Conservation (phyloP, 2,888 invertebrate genomes). For the Temnothorax ravouxi region DNA sequence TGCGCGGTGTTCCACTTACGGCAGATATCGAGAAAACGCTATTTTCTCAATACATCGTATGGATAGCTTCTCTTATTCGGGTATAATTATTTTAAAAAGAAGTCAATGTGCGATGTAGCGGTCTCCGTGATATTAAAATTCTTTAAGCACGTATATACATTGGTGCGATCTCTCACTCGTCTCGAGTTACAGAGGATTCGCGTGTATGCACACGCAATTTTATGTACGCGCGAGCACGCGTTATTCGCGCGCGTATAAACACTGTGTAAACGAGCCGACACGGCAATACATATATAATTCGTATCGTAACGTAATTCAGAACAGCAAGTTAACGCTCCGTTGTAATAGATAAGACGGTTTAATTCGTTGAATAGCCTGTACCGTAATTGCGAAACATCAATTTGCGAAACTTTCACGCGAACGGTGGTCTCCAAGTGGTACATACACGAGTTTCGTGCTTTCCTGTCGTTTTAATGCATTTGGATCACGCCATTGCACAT, state of each 20-base stretch:
- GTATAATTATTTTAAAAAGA: constrained; percentile 9
- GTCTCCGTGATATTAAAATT: not conserved
- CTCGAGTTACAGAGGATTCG: not conserved
- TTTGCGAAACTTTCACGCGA: constrained; percentile 38
- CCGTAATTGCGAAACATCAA: constrained; percentile 35
- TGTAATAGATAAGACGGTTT: constrained; percentile 49
- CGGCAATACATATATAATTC: constrained; percentile 13
- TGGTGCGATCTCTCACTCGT: not conserved
- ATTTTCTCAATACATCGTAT: not conserved
- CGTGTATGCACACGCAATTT: constrained; percentile 22
- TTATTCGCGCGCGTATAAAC: not conserved
- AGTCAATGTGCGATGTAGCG: not conserved
- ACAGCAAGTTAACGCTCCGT: constrained; percentile 33
- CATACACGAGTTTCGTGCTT: constrained; percentile 19
- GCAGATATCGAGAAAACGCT: not conserved
- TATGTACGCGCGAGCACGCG: constrained; percentile 18
- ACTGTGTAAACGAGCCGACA: not conserved
- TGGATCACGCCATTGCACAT: constrained; percentile 25
- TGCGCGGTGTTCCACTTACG: not conserved
- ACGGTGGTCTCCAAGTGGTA: not conserved
- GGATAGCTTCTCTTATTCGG: not conserved
- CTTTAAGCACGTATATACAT: not conserved
- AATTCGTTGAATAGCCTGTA: constrained; percentile 26
- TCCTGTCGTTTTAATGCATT: constrained; percentile 16
- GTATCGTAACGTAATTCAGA: constrained; percentile 20